Evolutionary conservation across 2,888 invertebrate genomes (phyloP).

Genomic region (Actias luna): DNA sequence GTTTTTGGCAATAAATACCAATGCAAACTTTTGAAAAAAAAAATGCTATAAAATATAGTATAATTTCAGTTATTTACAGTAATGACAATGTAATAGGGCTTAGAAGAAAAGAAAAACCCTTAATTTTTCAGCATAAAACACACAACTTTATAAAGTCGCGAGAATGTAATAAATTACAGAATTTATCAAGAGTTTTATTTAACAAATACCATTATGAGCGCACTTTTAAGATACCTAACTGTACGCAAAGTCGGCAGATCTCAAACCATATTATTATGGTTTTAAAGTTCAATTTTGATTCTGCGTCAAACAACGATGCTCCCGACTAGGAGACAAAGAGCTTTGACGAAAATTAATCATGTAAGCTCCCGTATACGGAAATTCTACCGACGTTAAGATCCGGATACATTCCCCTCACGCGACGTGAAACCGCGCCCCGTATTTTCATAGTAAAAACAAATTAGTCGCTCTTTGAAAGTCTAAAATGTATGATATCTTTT

Average conservation of each 20-base stretch:
- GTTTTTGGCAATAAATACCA: no score
- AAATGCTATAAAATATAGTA: no score
- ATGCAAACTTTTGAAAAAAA: no score
- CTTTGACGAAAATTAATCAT: conserved; percentile 44
- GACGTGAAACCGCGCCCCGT: background rate
- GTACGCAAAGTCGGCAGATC: background rate
- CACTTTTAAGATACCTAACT: background rate
- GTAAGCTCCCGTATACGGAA: conserved; percentile 44
- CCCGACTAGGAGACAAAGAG: conserved; percentile 3
- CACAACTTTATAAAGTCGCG: background rate
- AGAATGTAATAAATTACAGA: background rate
- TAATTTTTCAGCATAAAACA: no score
- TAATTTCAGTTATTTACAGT: no score
- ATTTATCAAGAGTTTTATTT: conserved; percentile 1
- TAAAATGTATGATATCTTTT: background rate
- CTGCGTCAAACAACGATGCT: background rate
- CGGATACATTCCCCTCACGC: background rate
- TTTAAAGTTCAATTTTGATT: conserved; percentile 1
- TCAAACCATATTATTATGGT: background rate
- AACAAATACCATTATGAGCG: background rate
- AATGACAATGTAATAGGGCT: no score
- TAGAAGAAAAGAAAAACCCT: no score
- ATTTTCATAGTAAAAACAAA: background rate
- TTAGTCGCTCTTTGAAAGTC: background rate
- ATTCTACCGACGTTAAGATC: conserved; percentile 7